Conservation (phyloP, 2,888 invertebrate genomes). For the Drosophila imparisetae region DNA sequence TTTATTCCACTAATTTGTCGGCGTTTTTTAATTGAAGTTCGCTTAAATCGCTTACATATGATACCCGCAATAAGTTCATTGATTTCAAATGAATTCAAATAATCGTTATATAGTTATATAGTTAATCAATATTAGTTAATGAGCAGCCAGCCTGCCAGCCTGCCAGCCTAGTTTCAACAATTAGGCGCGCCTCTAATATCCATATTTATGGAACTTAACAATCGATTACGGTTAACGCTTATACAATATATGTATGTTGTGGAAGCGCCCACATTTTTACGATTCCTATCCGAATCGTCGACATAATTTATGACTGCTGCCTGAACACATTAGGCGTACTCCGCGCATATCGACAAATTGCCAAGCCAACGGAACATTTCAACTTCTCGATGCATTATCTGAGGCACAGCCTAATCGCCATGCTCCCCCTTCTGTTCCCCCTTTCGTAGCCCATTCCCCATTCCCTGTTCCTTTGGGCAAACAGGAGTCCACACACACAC, state of each 20-base stretch:
- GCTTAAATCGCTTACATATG: neutral
- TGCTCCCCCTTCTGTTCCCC: neutral
- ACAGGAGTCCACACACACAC: neutral
- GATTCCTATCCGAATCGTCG: neutral
- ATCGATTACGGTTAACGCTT: neutral
- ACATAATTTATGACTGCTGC: slow-evolving; percentile 16
- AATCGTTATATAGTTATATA: too few species aligned
- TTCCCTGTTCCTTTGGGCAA: neutral
- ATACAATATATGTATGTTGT: neutral
- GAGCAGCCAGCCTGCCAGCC: neutral
- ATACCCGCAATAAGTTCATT: neutral
- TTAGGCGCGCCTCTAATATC: neutral
- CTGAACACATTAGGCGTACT: slow-evolving; percentile 8
- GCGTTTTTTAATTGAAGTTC: neutral
- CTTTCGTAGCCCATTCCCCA: neutral
- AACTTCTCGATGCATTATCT: slow-evolving; percentile 44
- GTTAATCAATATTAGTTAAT: neutral
- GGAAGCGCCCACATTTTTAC: neutral
- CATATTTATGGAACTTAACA: neutral
- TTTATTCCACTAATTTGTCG: neutral
- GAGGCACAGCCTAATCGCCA: slow-evolving; percentile 11
- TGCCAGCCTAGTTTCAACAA: neutral
- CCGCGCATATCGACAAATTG: slow-evolving; percentile 38
- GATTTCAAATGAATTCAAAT: neutral
- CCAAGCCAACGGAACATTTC: slow-evolving; percentile 17